Evolutionary conservation across 2,888 invertebrate species (phyloP), one percentile per base, ranked within the genome.

Genomic region (Liodrosophila aerea): DNA sequence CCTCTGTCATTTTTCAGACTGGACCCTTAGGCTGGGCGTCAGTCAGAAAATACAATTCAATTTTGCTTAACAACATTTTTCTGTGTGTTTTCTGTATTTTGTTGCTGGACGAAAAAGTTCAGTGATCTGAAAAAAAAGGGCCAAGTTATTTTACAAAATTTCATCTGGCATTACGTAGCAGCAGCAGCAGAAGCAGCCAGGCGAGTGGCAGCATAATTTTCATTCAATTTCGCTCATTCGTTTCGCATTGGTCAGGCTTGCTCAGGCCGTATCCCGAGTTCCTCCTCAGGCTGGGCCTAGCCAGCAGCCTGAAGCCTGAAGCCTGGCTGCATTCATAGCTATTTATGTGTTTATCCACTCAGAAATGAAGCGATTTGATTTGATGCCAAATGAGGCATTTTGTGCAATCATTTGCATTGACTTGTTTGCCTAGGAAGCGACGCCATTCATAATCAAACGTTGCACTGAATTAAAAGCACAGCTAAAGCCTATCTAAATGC

Each of bases 401-500:
- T 64, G 71, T 76, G 82, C 85, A 81, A 80, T 86, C 81, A 85
- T 85, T 69, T 84, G 82, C 86, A 77, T 81, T 83, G 85, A 69
- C 70, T 72, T 65, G 50, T 37, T 58, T 41, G n/a, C 18, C 22
- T 29, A 18, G 2, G n/a, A 37, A 31, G 30, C 16, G 12, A 9
- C 12, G 7, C 11, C 15, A 4, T 27, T 47, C 22, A 31, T 45
- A 56, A 47, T 37, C 51, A 45, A 15, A n/a, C 29, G 15, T 13
- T 46, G 43, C 50, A 58, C n/a, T 40, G n/a, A 53, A 72, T 43
- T 31, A 18, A 2, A 18, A n/a, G 18, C 18, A 1, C n/a, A 7
- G 5, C 16, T 15, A 11, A 34, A 7, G 2, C 5, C 22, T 22
- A 22, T 2, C 22, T 22, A 22, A 22, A 22, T 22, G 22, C 5